phyloP scores from a whole-genome alignment of 2,113 vertebrate species.

The Choloepus hoffmanni region DNA sequence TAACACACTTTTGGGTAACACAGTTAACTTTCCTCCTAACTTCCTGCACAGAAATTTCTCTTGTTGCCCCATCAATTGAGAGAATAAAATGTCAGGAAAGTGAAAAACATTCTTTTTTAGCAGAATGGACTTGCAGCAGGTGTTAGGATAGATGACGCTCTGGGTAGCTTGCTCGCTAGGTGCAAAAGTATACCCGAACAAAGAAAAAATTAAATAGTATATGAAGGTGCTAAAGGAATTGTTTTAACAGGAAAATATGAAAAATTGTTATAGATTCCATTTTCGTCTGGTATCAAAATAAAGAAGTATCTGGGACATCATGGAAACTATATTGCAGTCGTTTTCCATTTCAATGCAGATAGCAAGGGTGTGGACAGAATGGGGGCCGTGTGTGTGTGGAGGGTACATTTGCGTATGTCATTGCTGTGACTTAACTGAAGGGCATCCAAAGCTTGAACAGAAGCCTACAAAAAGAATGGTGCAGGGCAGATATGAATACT shows the following conservation, averaged over 20 bases:
- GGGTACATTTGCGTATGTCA: background rate
- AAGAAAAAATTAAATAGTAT: background rate
- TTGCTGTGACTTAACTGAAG: background rate
- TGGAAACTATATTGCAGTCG: background rate
- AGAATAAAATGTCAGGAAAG: constrained; percentile 47
- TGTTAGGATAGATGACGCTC: background rate
- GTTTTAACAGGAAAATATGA: constrained; percentile 11
- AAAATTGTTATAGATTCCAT: background rate
- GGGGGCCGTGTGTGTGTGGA: background rate
- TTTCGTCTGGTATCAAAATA: constrained; percentile 37
- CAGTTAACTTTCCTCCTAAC: background rate
- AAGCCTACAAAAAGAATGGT: background rate
- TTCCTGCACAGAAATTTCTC: background rate
- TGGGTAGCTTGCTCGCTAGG: background rate
- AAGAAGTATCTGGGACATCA: background rate
- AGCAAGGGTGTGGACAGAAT: background rate
- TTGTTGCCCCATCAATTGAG: background rate
- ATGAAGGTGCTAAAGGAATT: background rate
- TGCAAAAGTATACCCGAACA: background rate
- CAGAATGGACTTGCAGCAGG: background rate
- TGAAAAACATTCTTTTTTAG: background rate
- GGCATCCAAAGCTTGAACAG: background rate
- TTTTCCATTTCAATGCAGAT: constrained; percentile 31
- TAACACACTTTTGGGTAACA: constrained; percentile 9
- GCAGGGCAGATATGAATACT: background rate